phyloP scores from a whole-genome alignment of 92 coral and sea anemone species.

The Heliopora coerulea region DNA sequence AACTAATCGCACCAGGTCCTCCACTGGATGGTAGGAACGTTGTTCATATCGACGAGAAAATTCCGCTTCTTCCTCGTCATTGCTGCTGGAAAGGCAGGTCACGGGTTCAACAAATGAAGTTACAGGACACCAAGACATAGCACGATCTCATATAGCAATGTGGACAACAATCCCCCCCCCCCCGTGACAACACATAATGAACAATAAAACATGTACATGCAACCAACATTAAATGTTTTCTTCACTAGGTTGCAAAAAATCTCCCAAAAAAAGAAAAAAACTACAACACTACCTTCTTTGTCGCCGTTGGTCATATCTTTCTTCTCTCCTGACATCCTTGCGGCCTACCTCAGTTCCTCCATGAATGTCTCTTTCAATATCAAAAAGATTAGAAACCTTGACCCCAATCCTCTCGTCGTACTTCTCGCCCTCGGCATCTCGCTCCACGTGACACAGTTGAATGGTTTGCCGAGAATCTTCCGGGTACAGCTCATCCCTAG shows the following conservation, averaged over 20 bases:
- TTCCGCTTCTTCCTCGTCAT: slow-evolving; percentile 40
- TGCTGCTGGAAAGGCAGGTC: slow-evolving; percentile 38
- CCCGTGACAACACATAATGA: no score
- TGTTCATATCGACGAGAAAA: slow-evolving; percentile 12
- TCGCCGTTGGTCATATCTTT: neutral
- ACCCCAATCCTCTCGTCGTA: slow-evolving; percentile 85
- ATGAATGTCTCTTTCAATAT: slow-evolving; percentile 76
- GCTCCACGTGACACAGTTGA: slow-evolving; percentile 78
- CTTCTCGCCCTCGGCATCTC: slow-evolving; percentile 52
- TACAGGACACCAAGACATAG: no score
- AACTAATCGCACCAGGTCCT: slow-evolving; percentile 28
- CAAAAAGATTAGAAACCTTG: slow-evolving; percentile 83
- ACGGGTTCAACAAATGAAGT: no score
- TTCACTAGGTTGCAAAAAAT: no score
- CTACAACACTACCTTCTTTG: slow-evolving; percentile 39
- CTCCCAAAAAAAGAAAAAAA: no score
- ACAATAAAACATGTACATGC: no score
- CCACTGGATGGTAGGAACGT: no score
- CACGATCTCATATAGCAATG: no score
- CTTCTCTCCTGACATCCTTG: neutral
- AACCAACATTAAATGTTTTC: no score
- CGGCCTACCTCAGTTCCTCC: slow-evolving; percentile 54
- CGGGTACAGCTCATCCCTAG: slow-evolving; percentile 73
- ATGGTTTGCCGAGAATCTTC: slow-evolving; percentile 28
- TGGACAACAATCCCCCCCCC: no score